A percentile compares a stretch with the other conserved stretches of the same genome.
Conservation (phyloP, 2,888 invertebrate genomes). For the Portevinia maculata region DNA sequence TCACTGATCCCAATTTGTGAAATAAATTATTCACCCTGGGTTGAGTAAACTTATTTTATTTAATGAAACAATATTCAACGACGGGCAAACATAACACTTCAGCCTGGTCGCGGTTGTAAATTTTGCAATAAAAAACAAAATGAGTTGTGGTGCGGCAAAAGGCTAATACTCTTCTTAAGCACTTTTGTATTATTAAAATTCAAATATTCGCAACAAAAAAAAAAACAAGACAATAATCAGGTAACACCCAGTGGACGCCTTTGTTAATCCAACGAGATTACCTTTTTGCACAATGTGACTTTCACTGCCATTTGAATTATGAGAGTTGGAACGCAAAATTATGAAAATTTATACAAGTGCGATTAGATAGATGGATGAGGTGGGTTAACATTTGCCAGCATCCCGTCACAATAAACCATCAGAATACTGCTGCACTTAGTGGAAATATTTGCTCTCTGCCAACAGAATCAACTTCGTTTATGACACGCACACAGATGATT, state of each 20-base stretch:
- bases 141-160: not conserved
- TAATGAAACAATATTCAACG: conserved; percentile 49
- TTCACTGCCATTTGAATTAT: conserved; percentile 45
- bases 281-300: conserved; percentile 39
- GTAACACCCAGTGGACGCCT: conserved; percentile 50
- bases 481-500: not conserved
- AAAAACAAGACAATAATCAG: conserved; percentile 18
- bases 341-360: conserved; percentile 37
- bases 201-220: conserved; percentile 40
- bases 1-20: conserved; percentile 48
- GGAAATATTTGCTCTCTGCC: conserved; percentile 27
- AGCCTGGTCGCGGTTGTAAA: conserved; percentile 30
- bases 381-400: conserved; percentile 42
- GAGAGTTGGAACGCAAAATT: conserved; percentile 44
- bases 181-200: conserved; percentile 19
- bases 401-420: conserved; percentile 41
- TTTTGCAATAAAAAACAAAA: conserved; percentile 51
- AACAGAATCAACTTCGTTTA: not conserved
- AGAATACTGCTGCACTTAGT: conserved; percentile 21
- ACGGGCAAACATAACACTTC: conserved; percentile 39
- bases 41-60: conserved; percentile 60
- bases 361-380: conserved; percentile 47
- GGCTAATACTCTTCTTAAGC: conserved; percentile 19
- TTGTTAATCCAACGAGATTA: conserved; percentile 40
- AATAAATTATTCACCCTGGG: conserved; percentile 44